Conservation (phyloP, 2,113 vertebrate species). For the Penelope pileata region DNA sequence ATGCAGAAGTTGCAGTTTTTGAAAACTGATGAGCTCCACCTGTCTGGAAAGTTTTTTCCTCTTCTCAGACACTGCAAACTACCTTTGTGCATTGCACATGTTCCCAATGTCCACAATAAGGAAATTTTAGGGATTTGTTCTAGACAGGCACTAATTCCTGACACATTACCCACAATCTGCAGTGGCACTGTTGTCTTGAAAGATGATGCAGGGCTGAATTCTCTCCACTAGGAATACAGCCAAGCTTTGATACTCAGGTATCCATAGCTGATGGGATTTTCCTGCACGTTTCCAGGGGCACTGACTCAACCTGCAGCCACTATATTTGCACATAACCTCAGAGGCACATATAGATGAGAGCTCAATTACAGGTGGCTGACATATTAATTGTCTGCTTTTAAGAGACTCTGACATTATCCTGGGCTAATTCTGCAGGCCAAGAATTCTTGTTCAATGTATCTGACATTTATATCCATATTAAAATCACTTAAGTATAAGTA, state of each 20-base stretch:
- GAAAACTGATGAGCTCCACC: slow-evolving; percentile 23
- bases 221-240: not conserved
- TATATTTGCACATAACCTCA: not conserved
- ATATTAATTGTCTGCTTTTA: not conserved
- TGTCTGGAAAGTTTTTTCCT: slow-evolving; percentile 12
- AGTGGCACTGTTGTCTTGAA: not conserved
- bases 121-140: not conserved
- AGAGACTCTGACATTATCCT: not conserved
- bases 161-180: not conserved
- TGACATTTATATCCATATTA: not conserved
- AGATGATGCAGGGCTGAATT: not conserved
- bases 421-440: not conserved
- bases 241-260: not conserved
- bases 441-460: not conserved
- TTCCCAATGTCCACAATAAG: not conserved
- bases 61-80: not conserved
- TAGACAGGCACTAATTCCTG: not conserved
- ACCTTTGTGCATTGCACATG: not conserved
- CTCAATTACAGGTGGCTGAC: not conserved
- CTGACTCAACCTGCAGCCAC: not conserved
- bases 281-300: not conserved
- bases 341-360: not conserved
- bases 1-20: not conserved
- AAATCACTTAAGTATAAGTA: not conserved
- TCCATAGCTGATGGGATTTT: not conserved